These are phyloP conservation scores for Micromys minutus DNA, from an alignment of 2,113 vertebrate genomes.

Conservation along the genomic window DNA sequence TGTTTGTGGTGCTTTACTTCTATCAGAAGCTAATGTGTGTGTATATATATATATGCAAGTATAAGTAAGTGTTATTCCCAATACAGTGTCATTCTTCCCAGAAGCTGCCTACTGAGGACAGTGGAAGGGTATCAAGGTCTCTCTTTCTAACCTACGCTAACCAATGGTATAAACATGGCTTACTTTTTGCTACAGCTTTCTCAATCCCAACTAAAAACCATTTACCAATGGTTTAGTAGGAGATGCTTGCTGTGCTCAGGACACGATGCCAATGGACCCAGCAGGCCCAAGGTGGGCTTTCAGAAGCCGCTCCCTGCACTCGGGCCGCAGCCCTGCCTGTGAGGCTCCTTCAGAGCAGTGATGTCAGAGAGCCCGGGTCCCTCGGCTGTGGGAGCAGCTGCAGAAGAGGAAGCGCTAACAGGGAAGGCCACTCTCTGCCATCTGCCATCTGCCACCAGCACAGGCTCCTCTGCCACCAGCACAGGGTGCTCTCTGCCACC, in stretches of 20 bases:
- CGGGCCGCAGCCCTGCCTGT: neutral
- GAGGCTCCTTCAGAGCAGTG: neutral
- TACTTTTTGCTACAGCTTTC: neutral
- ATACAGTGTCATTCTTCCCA: neutral
- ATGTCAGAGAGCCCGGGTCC: neutral
- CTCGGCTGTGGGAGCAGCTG: neutral
- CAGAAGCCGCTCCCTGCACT: neutral
- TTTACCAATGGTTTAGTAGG: neutral
- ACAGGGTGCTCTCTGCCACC: no score
- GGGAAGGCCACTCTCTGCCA: neutral
- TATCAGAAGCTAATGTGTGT: neutral
- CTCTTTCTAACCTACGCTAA: neutral
- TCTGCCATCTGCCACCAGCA: no score
- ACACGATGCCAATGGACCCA: neutral
- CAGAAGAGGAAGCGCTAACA: neutral
- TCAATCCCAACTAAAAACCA: neutral
- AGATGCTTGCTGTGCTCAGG: neutral
- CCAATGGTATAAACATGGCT: neutral
- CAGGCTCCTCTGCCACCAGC: no score
- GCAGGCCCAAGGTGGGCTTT: neutral
- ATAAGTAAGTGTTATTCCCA: neutral
- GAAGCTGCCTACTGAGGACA: neutral
- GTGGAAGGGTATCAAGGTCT: neutral
- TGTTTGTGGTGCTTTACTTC: neutral
- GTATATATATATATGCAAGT: neutral